Base-by-base conservation (phyloP, 2,113 vertebrate genomes). In the Gobio gobio region DNA sequence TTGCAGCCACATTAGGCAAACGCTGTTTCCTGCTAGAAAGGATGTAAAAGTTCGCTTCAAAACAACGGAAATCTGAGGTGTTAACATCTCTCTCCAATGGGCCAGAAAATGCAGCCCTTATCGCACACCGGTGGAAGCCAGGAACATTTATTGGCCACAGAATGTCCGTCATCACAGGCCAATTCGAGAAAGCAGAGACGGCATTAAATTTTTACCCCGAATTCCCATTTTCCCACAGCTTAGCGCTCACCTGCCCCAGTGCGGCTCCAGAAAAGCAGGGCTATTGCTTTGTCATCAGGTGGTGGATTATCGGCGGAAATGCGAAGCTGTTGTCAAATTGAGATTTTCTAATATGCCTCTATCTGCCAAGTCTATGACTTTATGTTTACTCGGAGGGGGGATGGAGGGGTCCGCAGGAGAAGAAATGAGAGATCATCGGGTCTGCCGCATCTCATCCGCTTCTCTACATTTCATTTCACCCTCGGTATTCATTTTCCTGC, bases 401-500 rank as follows among this genome's bases (percentile, higher is more conserved):
- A 10, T 22, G 54, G 29, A 24, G 20, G 54, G 56, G 54, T 76
- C 74, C 18, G 16, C 54, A 56, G 63, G 54, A 56, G 51, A 51
- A 81, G 78, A 82, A 88, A 86, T 85, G 82, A 88, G 82, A 86
- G 87, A 85, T 85, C 83, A 61, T 82, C 24, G 72, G 83, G 85
- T 85, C 54, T 14, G 18, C 56, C 16, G 56, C 54, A 26, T 78
- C 66, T 85, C 74, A 63, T 78, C 83, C 74, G 45, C 79, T 58
- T 86, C 78, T 20, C 59, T 76, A 59, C 59, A 85, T 86, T 87
- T 89, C 83, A 89, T 87, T 89, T 89, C 84, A 79, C 64, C 85
- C 70, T 68, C 78, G 10, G 78, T 51, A 58, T 87, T 78, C 78
- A 43, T 83, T 72, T 43, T 58, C 12, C 24, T 51, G 14, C 68